Base-by-base conservation (phyloP, 1,140 invertebrate genomes). In the Hypsibius dujardini region DNA sequence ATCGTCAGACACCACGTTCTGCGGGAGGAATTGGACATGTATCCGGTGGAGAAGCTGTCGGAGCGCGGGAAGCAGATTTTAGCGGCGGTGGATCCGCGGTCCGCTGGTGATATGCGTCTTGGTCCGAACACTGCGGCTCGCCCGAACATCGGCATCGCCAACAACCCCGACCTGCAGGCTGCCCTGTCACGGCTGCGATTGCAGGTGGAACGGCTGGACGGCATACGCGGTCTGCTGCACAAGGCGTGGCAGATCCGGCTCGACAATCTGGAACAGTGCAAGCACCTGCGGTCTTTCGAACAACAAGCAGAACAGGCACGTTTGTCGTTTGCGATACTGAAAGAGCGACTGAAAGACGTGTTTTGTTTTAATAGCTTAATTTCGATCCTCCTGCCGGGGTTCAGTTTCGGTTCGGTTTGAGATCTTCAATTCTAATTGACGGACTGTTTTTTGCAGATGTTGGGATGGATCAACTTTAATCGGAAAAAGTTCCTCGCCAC, bases 381-480 rank as follows among this genome's bases (percentile, higher is more conserved):
- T 28, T 28, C 28, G 28, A 28, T 28, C 28, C 28, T 28, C 28
- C 28, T 28, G 28, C 28, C 28, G 28, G 50, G 50, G n/a, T 56
- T 12, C 50, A 56, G 50, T n/a, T 56, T 56, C 7, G 7, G 7
- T 56, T 56, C 50, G n/a, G n/a, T 12, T n/a, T n/a, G 0, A 56
- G 50, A 56, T n/a, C 50, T 7, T 56, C n/a, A 15, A 70, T 69
- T 46, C 71, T 69, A 7, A 60, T 72, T 62, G 71, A 14, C 71
- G 46, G 71, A 42, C 28, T 70, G n/a, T 2, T 62, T 40, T 45
- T 83, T 83, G 46, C 79, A 90, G 87, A 96, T 96, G 91, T 90
- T 95, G 79, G 92, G 96, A 77, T 96, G 93, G 93, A 93, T 96
- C 59, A 87, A 89, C 74, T 91, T 93, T 78, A 94, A 95, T 78